A percentile compares a stretch with the other conserved stretches of the same genome.
phyloP scores from a whole-genome alignment of 2,113 vertebrate genomes.

The Limanda limanda region DNA sequence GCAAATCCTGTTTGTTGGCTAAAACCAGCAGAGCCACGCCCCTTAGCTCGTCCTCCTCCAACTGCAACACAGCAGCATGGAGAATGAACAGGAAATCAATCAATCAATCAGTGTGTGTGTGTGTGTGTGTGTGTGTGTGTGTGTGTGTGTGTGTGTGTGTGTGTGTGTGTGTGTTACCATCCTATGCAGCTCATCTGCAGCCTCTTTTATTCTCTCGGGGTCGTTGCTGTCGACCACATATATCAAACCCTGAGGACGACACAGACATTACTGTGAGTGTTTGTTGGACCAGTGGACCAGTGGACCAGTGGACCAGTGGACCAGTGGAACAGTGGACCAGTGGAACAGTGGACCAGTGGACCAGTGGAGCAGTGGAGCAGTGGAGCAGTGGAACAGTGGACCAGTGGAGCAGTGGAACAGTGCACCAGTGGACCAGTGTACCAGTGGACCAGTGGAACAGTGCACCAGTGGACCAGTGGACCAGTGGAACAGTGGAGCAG shows the following conservation, averaged over 20 bases:
- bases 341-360: not conserved
- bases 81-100: not conserved
- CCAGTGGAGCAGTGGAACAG: not conserved
- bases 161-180: constrained; percentile 81
- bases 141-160: constrained; percentile 3
- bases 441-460: not conserved
- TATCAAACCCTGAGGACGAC: constrained; percentile 88
- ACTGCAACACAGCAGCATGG: constrained; percentile 71
- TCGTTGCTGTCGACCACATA: constrained; percentile 98
- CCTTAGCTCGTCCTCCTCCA: constrained; percentile 90
- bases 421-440: too few relatives aligned
- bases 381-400: too few relatives aligned
- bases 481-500: not conserved
- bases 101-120: not conserved
- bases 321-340: too few relatives aligned
- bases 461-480: too few relatives aligned
- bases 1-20: constrained; percentile 96
- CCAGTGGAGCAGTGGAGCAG: too few relatives aligned
- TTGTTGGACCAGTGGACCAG: too few relatives aligned
- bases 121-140: constrained; percentile 1
- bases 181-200: constrained; percentile 90
- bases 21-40: constrained; percentile 91
- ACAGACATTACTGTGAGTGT: not conserved
- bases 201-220: constrained; percentile 92
- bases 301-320: not conserved